Percentiles rank a stretch among this genome's conserved stretches.
Evolutionary conservation across 2,797 vertebrate species (phyloP).

Genomic region (Amblyopsis hoosieri): DNA sequence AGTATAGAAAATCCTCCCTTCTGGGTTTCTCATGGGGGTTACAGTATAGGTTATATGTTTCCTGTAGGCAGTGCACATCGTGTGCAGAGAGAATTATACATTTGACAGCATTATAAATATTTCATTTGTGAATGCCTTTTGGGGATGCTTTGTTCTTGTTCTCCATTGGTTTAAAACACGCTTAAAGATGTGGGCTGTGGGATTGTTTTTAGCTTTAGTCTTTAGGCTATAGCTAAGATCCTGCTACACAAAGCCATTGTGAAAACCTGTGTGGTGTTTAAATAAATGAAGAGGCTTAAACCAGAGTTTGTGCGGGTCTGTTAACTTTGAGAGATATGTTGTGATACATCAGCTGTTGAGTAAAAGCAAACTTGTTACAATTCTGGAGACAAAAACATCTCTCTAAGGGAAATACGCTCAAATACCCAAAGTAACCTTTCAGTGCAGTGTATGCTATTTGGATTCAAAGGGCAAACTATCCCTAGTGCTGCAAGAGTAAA

Average conservation of each 20-base stretch:
- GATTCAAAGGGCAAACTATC: constrained; percentile 4
- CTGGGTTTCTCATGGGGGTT: constrained; percentile 11
- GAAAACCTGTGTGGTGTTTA: constrained; percentile 15
- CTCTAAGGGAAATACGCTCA: not conserved
- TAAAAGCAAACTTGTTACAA: too few relatives aligned
- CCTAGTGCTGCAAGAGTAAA: not conserved
- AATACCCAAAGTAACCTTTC: too few relatives aligned
- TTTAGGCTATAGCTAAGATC: constrained; percentile 7
- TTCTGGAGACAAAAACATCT: not conserved
- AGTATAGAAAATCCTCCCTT: not conserved
- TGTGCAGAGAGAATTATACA: constrained; percentile 52
- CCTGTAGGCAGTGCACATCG: constrained; percentile 30
- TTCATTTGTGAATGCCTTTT: constrained; percentile 53
- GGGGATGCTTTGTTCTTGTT: constrained; percentile 48
- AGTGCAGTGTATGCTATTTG: not conserved
- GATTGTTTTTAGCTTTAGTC: constrained; percentile 29
- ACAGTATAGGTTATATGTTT: constrained; percentile 27
- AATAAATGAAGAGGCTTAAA: not conserved
- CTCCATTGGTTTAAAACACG: constrained; percentile 47
- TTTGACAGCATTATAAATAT: constrained; percentile 64
- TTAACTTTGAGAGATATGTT: not conserved
- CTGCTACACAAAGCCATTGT: constrained; percentile 19
- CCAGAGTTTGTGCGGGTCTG: not conserved
- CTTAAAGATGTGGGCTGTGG: constrained; percentile 40
- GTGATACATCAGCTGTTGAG: not conserved